These are phyloP conservation scores for Escarpia spicata DNA, from an alignment of 2,888 invertebrate genomes.

Conservation along the genomic window DNA sequence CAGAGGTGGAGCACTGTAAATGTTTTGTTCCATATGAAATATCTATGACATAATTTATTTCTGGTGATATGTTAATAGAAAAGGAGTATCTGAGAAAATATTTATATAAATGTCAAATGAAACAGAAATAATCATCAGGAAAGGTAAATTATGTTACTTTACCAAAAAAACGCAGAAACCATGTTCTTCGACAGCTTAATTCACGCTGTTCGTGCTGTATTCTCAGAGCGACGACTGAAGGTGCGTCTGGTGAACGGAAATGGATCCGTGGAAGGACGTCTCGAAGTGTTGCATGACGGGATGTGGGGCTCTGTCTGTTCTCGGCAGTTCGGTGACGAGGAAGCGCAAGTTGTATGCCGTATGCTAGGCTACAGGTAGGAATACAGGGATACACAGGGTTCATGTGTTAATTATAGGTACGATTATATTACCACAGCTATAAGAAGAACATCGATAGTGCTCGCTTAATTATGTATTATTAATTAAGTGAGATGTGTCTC, in stretches of 20 bases:
- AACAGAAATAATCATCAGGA: background rate
- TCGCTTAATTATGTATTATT: background rate
- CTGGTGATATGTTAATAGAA: too few species aligned
- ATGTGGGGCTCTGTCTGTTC: slow-evolving; percentile 37
- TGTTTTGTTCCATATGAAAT: too few species aligned
- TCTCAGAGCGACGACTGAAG: slow-evolving; percentile 27
- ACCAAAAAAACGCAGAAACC: background rate
- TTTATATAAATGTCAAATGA: background rate
- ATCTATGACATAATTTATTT: too few species aligned
- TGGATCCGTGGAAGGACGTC: slow-evolving; percentile 28
- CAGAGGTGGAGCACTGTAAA: too few species aligned
- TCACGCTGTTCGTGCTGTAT: background rate
- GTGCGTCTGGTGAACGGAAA: slow-evolving; percentile 35
- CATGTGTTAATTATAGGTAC: background rate
- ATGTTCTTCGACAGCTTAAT: background rate
- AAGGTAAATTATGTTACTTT: background rate
- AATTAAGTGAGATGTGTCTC: background rate
- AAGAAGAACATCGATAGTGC: background rate
- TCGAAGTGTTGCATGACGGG: slow-evolving; percentile 38
- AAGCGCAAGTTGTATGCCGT: slow-evolving; percentile 35
- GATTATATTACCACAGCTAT: background rate
- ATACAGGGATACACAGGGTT: background rate
- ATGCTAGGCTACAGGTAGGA: slow-evolving; percentile 31
- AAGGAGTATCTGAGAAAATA: too few species aligned
- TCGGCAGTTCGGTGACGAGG: slow-evolving; percentile 31